Percentiles rank a stretch among this genome's conserved stretches.
phyloP scores from a whole-genome alignment of 2,888 invertebrate genomes.

The Cerastis leucographa region DNA sequence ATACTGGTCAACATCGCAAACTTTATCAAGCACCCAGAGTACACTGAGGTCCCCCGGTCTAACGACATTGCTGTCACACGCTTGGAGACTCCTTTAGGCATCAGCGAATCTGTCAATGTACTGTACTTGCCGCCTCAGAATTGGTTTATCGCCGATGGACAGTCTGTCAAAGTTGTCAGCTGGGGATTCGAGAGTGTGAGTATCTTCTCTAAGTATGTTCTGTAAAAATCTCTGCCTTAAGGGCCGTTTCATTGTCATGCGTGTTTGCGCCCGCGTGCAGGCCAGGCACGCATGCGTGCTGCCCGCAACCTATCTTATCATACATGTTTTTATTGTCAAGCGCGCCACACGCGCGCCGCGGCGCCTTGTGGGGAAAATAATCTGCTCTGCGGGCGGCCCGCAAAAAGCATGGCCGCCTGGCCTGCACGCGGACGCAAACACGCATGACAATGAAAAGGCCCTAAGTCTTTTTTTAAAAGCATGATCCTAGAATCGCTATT shows the following conservation, averaged over 20 bases:
- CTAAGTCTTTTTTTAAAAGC: not conserved
- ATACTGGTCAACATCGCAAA: conserved; percentile 57
- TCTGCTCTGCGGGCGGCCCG: no score
- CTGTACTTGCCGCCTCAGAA: conserved; percentile 75
- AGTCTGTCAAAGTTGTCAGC: conserved; percentile 73
- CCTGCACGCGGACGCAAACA: no score
- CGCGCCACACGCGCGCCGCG: no score
- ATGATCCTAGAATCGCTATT: not conserved
- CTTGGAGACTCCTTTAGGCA: conserved; percentile 64
- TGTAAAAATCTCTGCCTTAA: not conserved
- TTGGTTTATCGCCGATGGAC: conserved; percentile 71
- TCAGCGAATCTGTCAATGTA: conserved; percentile 68
- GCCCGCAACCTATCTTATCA: no score
- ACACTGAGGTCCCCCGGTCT: conserved; percentile 69
- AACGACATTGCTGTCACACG: conserved; percentile 74
- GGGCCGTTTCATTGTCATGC: no score
- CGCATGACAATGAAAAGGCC: no score
- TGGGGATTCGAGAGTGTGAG: conserved; percentile 83
- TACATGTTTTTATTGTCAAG: no score
- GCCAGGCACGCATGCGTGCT: no score
- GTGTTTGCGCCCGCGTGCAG: no score
- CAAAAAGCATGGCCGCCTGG: no score
- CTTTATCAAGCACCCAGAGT: conserved; percentile 73
- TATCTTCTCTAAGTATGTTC: conserved; percentile 14
- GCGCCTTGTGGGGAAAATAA: no score